Evolutionary conservation across 2,888 invertebrate genomes (phyloP).

Genomic region (Eupithecia vulgata): DNA sequence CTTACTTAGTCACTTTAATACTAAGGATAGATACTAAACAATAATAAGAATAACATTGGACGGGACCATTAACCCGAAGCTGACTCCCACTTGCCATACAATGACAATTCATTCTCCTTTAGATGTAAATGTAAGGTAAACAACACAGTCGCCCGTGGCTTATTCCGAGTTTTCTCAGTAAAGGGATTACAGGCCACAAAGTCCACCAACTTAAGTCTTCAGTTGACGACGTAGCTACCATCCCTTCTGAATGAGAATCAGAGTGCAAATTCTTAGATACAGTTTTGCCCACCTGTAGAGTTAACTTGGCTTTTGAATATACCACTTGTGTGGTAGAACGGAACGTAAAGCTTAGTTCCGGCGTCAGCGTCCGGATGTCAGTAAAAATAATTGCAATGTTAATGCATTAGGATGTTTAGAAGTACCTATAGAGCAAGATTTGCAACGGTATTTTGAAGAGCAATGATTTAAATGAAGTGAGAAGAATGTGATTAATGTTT

Average conservation of each 20-base stretch:
- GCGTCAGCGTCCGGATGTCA: slow-evolving; percentile 49
- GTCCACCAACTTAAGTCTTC: slow-evolving; percentile 11
- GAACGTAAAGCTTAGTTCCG: slow-evolving; percentile 62
- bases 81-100: slow-evolving; percentile 13
- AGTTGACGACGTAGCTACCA: background rate
- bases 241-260: background rate
- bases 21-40: too few species aligned
- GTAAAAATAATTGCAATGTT: slow-evolving; percentile 41
- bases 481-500: background rate
- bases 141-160: slow-evolving; percentile 67
- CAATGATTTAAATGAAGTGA: background rate
- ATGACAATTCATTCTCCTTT: slow-evolving; percentile 56
- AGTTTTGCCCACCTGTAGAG: background rate
- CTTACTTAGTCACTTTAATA: too few species aligned
- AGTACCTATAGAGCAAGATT: slow-evolving; percentile 20
- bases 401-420: slow-evolving; percentile 35
- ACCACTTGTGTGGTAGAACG: slow-evolving; percentile 73
- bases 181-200: slow-evolving; percentile 54
- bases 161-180: slow-evolving; percentile 74
- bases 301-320: background rate
- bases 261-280: background rate
- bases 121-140: slow-evolving; percentile 72
- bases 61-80: background rate
- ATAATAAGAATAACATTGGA: background rate
- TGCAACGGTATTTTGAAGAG: slow-evolving; percentile 1